Percentiles rank a stretch among this genome's conserved stretches.
Conservation (phyloP, 2,113 vertebrate species). For the Heterochromis multidens region DNA sequence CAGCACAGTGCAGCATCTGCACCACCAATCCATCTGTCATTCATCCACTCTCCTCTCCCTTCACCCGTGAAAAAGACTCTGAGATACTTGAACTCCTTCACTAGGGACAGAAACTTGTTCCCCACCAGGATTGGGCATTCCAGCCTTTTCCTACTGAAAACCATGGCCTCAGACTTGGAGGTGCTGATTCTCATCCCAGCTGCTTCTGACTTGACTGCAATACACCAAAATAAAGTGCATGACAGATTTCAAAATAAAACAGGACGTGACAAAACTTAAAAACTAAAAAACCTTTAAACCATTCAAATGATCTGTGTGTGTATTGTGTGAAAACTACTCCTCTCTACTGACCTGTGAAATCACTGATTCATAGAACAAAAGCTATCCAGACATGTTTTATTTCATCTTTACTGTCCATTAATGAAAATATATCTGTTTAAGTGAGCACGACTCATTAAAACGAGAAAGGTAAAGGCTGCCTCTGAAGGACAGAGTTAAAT, state of each 20-base stretch:
- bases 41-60: not conserved
- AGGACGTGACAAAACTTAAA: not conserved
- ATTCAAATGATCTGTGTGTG: too few species aligned
- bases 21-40: not conserved
- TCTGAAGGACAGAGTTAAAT: not conserved
- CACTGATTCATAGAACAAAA: not conserved
- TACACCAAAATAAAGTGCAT: not conserved
- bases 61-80: not conserved
- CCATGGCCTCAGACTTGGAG: not conserved
- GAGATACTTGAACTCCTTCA: not conserved
- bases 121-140: not conserved
- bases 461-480: not conserved
- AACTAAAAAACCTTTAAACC: not conserved
- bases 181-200: not conserved
- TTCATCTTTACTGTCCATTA: not conserved
- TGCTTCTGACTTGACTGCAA: too few species aligned
- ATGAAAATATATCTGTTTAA: not conserved
- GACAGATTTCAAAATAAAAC: not conserved
- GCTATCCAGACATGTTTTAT: not conserved
- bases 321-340: too few species aligned
- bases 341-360: not conserved
- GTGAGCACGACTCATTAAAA: rapidly evolving
- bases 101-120: not conserved
- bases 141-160: not conserved
- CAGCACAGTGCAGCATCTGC: not conserved